A percentile compares a stretch with the other conserved stretches of the same genome.
These are phyloP conservation scores for Hyalella azteca DNA, from an alignment of 2,888 invertebrate species.

Conservation along the genomic window DNA sequence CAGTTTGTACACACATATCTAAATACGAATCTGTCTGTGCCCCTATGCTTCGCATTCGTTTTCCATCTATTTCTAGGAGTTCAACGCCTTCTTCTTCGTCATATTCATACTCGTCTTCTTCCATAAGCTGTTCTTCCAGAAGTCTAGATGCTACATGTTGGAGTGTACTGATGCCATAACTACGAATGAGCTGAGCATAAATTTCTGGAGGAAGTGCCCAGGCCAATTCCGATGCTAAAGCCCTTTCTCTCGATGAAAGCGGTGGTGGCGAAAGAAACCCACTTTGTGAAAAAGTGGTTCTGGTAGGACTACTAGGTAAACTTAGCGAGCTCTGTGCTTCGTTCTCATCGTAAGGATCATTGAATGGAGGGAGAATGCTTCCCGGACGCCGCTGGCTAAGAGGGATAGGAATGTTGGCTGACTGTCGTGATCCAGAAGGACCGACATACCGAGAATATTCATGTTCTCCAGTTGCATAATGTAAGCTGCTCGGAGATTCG, in stretches of 20 bases:
- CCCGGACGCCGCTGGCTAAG: neutral
- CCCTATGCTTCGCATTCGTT: slow-evolving; percentile 64
- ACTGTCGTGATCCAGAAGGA: neutral
- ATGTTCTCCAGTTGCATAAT: no score
- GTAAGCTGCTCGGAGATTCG: neutral
- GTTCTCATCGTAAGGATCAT: slow-evolving; percentile 24
- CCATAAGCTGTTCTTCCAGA: slow-evolving; percentile 51
- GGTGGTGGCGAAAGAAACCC: slow-evolving; percentile 8
- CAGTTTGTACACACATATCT: slow-evolving; percentile 56
- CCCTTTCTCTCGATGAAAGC: neutral
- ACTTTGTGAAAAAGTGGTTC: slow-evolving; percentile 1
- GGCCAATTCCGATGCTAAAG: slow-evolving; percentile 35
- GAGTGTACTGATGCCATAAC: slow-evolving; percentile 47
- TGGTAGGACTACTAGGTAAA: slow-evolving; percentile 31
- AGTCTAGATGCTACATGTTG: slow-evolving; percentile 53
- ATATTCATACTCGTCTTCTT: slow-evolving; percentile 50
- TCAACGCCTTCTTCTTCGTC: slow-evolving; percentile 49
- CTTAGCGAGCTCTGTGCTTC: slow-evolving; percentile 12
- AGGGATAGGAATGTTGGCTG: slow-evolving; percentile 15
- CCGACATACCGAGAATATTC: neutral
- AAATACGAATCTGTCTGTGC: slow-evolving; percentile 62
- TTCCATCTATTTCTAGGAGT: slow-evolving; percentile 39
- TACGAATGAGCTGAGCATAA: slow-evolving; percentile 46
- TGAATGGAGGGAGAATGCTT: neutral
- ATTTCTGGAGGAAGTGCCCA: slow-evolving; percentile 46